Percentiles rank a stretch among this genome's conserved stretches.
phyloP scores from a whole-genome alignment of 2,113 vertebrate genomes.

The Ceyx melanurus region DNA sequence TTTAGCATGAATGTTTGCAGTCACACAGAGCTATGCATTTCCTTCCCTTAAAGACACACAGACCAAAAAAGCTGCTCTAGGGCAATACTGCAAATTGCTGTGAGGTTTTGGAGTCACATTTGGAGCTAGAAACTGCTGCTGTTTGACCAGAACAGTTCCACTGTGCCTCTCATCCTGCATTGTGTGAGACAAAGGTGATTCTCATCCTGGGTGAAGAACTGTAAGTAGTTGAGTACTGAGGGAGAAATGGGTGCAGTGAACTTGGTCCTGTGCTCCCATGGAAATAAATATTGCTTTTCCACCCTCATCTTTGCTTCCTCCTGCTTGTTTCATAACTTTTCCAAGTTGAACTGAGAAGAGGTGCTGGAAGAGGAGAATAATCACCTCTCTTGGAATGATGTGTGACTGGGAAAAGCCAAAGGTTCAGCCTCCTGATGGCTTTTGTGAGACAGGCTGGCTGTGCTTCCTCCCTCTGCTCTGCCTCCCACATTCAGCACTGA shows the following conservation, averaged over 20 bases:
- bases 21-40: not conserved
- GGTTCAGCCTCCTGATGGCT: not conserved
- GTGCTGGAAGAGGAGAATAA: constrained; percentile 1
- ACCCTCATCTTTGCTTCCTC: not conserved
- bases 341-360: not conserved
- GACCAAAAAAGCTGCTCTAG: not conserved
- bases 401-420: not conserved
- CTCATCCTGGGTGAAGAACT: not conserved
- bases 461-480: not conserved
- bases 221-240: not conserved
- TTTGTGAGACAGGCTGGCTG: not conserved
- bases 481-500: not conserved
- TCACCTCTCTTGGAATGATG: not conserved
- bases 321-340: not conserved
- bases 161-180: fast-evolving
- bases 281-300: not conserved
- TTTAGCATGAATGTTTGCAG: constrained; percentile 15
- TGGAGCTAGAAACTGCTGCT: not conserved
- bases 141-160: not conserved
- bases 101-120: not conserved
- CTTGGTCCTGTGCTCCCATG: not conserved
- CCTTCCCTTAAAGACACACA: not conserved
- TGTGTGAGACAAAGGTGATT: not conserved
- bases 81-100: not conserved
- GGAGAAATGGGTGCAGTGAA: fast-evolving